Conservation (phyloP, 2,797 vertebrate genomes). For the Momotus momota region DNA sequence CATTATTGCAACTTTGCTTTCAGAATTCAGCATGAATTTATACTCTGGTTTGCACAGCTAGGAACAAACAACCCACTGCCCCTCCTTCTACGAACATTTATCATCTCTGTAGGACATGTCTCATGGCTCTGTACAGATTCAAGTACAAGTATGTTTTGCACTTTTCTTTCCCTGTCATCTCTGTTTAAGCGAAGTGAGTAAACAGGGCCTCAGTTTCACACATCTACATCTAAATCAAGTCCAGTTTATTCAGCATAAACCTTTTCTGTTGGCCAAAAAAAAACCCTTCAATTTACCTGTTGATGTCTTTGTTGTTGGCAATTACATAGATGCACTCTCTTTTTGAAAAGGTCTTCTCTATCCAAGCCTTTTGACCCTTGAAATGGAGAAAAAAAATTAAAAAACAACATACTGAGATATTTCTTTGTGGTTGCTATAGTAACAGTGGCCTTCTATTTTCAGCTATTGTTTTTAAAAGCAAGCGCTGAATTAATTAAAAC, state of each 20-base stretch:
- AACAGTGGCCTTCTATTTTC: neutral
- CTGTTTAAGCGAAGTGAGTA: neutral
- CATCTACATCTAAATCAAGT: neutral
- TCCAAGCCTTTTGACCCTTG: conserved; percentile 93
- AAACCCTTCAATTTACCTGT: conserved; percentile 81
- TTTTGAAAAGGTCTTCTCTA: conserved; percentile 94
- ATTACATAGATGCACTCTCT: conserved; percentile 92
- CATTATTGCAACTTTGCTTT: neutral
- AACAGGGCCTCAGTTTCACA: neutral
- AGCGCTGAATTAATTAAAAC: neutral
- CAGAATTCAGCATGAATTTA: neutral
- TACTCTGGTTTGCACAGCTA: neutral
- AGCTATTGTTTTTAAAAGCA: neutral
- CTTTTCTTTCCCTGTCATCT: neutral
- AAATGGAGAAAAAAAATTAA: conserved; percentile 19
- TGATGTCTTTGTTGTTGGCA: conserved; percentile 89
- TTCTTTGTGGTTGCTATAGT: neutral
- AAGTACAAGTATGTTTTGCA: neutral
- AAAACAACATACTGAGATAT: neutral
- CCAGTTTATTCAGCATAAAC: neutral
- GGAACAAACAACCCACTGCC: neutral
- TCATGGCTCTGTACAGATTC: neutral
- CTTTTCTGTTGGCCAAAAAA: neutral
- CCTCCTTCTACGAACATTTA: neutral
- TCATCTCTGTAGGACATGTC: neutral